phyloP scores from a whole-genome alignment of 2,888 invertebrate species.

The Teleogryllus oceanicus region DNA sequence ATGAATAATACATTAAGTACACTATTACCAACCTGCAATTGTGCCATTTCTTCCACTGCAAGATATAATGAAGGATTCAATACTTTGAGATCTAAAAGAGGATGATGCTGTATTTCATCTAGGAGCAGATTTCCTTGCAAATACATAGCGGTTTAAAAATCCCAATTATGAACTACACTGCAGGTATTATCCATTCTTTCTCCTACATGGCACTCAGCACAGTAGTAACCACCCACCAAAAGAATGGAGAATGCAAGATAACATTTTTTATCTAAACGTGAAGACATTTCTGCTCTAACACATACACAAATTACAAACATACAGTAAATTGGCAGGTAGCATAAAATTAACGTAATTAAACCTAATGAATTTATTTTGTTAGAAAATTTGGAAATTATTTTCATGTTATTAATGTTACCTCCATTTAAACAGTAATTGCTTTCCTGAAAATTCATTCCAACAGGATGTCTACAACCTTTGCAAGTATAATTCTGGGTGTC shows the following conservation, averaged over 20 bases:
- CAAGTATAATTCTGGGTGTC: slow-evolving; percentile 86
- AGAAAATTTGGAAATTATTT: slow-evolving; percentile 45
- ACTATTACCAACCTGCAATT: slow-evolving; percentile 51
- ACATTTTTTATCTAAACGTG: not conserved
- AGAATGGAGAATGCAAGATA: slow-evolving; percentile 60
- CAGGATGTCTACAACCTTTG: slow-evolving; percentile 62
- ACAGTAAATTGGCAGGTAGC: slow-evolving; percentile 19
- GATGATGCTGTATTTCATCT: slow-evolving; percentile 72
- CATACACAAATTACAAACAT: not conserved
- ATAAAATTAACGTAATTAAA: slow-evolving; percentile 29
- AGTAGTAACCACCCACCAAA: slow-evolving; percentile 88
- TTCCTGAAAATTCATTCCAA: slow-evolving; percentile 61
- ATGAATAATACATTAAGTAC: not conserved
- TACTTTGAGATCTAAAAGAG: slow-evolving; percentile 62
- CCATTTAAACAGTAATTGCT: slow-evolving; percentile 47
- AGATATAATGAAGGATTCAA: slow-evolving; percentile 80
- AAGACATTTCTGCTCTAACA: too few relatives aligned
- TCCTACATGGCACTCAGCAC: slow-evolving; percentile 80
- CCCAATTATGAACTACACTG: slow-evolving; percentile 92
- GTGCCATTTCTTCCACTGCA: slow-evolving; percentile 80
- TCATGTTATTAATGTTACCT: not conserved
- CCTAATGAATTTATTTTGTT: not conserved
- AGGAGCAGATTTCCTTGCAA: slow-evolving; percentile 77
- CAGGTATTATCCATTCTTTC: slow-evolving; percentile 79
- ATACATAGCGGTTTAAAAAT: slow-evolving; percentile 78